Evolutionary conservation across 2,888 invertebrate species (phyloP), one percentile per base, ranked within the genome.

Genomic region (Chydorus sphaericus): DNA sequence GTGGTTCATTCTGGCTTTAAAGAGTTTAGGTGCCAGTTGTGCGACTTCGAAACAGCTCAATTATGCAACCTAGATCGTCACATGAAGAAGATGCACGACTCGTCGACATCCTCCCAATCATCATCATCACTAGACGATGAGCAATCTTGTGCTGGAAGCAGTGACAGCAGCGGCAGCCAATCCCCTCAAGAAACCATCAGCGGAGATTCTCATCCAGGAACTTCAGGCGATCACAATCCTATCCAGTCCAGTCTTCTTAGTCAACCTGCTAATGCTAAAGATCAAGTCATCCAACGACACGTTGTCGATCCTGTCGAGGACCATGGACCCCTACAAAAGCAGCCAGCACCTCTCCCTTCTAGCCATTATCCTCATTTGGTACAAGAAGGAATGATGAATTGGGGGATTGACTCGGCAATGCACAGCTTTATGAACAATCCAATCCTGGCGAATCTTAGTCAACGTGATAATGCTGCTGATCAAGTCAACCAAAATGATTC

Each of bases 401-500:
- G 4, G 14, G 37, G 14, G 14, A n/a, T 16, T 16, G 16, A n/a
- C 23, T 16, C 33, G 33, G 33, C 8, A 33, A 33, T 26, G 44
- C 26, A 26, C 20, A 26, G 18, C 62, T n/a, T n/a, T 66, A 68
- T 2, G 71, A 71, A 10, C 72, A 72, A 62, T 70, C 69, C 52
- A 71, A 71, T 0, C 65, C 65, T 59, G 70, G 70, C 59, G 70
- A 71, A 50, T 71, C 66, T 63, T 61, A 63, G 8, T 72, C 71
- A 59, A 56, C 62, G n/a, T 56, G 64, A 4, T 72, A 71, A 60
- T 64, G 64, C 16, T 72, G 71, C 60, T 68, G 69, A 31, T 70
- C 70, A 6, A 70, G 70, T 56, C 71, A 72, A 61, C 71, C 71
- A 60, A n/a, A n/a, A n/a, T n/a, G n/a, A n/a, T n/a, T n/a, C n/a